Percentiles rank a stretch among this genome's conserved stretches.
Conservation (phyloP, 2,113 vertebrate genomes). For the Centrocercus urophasianus region DNA sequence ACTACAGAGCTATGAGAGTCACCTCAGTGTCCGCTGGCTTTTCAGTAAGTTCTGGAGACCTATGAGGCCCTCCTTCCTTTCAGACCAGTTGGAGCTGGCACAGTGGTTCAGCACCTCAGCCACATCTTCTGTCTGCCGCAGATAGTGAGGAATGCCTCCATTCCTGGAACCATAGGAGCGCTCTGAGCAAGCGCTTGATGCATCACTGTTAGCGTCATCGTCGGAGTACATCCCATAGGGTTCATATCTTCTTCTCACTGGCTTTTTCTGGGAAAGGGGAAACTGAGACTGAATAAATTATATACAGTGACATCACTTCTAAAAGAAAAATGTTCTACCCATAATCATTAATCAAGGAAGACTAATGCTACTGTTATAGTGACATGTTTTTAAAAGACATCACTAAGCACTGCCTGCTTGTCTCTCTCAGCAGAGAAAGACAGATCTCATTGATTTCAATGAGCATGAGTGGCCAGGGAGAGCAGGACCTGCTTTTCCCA, state of each 20-base stretch:
- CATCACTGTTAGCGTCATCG: slow-evolving; percentile 96
- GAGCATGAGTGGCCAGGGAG: neutral
- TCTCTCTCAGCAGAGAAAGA: slow-evolving; percentile 4
- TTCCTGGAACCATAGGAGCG: slow-evolving; percentile 94
- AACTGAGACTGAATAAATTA: neutral
- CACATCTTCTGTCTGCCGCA: slow-evolving; percentile 96
- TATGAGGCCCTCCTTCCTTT: slow-evolving; percentile 96
- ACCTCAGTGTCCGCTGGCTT: slow-evolving; percentile 97
- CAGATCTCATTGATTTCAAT: neutral
- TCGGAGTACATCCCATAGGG: slow-evolving; percentile 97
- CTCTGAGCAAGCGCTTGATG: slow-evolving; percentile 96
- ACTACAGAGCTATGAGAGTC: neutral
- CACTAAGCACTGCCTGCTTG: slow-evolving; percentile 9
- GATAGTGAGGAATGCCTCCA: slow-evolving; percentile 93
- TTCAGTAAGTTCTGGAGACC: slow-evolving; percentile 96
- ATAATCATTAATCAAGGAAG: neutral
- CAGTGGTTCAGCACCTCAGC: slow-evolving; percentile 98
- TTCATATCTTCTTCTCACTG: slow-evolving; percentile 90
- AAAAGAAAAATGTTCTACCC: neutral
- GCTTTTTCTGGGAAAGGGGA: slow-evolving; percentile 86
- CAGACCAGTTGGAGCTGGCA: slow-evolving; percentile 98
- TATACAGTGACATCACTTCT: neutral
- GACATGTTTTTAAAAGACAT: neutral
- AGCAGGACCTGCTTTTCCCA: neutral
- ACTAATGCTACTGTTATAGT: neutral